A percentile compares a stretch with the other conserved stretches of the same genome.
phyloP scores from a whole-genome alignment of 2,797 vertebrate genomes.

The Clangula hyemalis region DNA sequence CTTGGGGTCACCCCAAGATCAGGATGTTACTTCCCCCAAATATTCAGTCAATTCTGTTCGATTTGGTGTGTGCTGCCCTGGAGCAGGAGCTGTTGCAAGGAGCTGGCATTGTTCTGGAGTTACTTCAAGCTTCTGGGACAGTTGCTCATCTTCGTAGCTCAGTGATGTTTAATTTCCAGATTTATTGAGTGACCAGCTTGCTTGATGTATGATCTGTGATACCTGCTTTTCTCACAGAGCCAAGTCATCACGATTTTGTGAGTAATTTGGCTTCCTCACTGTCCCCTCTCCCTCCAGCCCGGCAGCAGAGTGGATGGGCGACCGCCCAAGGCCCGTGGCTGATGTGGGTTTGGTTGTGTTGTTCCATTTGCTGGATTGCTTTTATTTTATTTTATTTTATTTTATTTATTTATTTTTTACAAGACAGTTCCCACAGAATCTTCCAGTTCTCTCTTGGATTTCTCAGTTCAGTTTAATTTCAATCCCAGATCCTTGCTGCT shows the following conservation, averaged over 20 bases:
- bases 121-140: neutral
- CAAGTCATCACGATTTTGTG: neutral
- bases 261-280: neutral
- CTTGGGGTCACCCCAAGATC: neutral
- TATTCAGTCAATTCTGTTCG: slow-evolving; percentile 23
- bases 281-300: neutral
- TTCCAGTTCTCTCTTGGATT: neutral
- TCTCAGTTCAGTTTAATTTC: neutral
- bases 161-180: neutral
- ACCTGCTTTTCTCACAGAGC: neutral
- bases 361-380: too few species aligned
- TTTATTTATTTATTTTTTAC: neutral
- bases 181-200: neutral
- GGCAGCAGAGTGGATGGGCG: neutral
- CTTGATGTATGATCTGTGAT: neutral
- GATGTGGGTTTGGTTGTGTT: neutral
- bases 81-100: neutral
- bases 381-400: too few species aligned
- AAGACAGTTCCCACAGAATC: neutral
- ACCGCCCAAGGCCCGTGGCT: accelerated
- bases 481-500: neutral
- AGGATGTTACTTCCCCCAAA: neutral
- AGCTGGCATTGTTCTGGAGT: neutral
- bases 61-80: slow-evolving; percentile 7
- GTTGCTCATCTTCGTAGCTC: neutral